Evolutionary conservation across 2,113 vertebrate genomes (phyloP).

Genomic region (Dolichallabes microphthalmus): DNA sequence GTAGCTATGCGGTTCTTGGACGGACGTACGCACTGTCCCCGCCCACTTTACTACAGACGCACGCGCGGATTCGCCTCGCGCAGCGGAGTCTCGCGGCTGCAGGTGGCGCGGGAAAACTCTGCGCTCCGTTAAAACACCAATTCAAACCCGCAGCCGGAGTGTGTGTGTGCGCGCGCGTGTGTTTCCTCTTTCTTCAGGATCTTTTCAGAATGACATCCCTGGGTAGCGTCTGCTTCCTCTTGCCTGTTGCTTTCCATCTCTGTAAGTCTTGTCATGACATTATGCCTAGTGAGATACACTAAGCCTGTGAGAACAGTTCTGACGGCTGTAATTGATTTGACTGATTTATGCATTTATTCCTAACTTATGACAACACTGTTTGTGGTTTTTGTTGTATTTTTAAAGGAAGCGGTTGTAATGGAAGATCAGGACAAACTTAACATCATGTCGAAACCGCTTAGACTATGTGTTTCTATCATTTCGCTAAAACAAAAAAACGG

Average conservation of each 20-base stretch:
- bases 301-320: not conserved
- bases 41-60: slow-evolving; percentile 57
- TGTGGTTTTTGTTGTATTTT: not conserved
- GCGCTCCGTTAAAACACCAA: slow-evolving; percentile 33
- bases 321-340: not conserved
- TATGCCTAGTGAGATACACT: no score
- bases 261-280: slow-evolving; percentile 64
- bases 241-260: slow-evolving; percentile 77
- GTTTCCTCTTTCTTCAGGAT: not conserved
- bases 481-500: no score
- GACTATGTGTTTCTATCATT: not conserved
- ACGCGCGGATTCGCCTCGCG: slow-evolving; percentile 44
- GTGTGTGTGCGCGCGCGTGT: no score
- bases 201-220: slow-evolving; percentile 66
- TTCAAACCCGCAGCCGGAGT: not conserved
- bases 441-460: not conserved
- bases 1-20: not conserved
- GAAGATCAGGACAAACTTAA: not conserved
- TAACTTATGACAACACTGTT: not conserved
- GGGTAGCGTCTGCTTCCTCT: slow-evolving; percentile 64
- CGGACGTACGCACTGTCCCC: not conserved
- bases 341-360: not conserved
- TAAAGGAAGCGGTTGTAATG: not conserved
- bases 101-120: slow-evolving; percentile 8
- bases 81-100: slow-evolving; percentile 16